phyloP scores from a whole-genome alignment of 2,888 invertebrate species.

The Podotricha telesiphe region DNA sequence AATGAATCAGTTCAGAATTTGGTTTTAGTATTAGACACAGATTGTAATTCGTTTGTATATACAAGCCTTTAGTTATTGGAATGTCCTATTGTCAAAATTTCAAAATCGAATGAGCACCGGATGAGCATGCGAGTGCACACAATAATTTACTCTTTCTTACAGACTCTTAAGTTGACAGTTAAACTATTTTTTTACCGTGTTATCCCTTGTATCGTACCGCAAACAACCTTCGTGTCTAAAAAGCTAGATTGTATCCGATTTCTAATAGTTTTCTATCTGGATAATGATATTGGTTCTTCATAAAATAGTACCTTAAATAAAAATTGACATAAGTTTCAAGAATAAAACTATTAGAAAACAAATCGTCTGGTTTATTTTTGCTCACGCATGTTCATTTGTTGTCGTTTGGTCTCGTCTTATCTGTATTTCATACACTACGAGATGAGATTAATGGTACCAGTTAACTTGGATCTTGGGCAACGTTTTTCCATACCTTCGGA shows the following conservation, averaged over 20 bases:
- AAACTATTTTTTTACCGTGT: slow-evolving; percentile 24
- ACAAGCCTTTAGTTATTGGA: slow-evolving; percentile 48
- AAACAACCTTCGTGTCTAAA: slow-evolving; percentile 21
- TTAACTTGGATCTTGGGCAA: slow-evolving; percentile 63
- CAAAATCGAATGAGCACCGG: slow-evolving; percentile 57
- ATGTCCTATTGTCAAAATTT: slow-evolving; percentile 44
- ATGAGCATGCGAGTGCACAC: slow-evolving; percentile 77
- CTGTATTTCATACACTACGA: slow-evolving; percentile 62
- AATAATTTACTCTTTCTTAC: slow-evolving; percentile 25
- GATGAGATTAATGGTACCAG: slow-evolving; percentile 53
- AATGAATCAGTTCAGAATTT: slow-evolving; percentile 33
- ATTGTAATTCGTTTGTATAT: slow-evolving; percentile 61
- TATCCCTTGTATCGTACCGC: slow-evolving; percentile 21
- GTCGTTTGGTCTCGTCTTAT: slow-evolving; percentile 64
- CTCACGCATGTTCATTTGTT: slow-evolving; percentile 79
- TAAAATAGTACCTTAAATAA: no score
- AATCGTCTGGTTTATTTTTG: slow-evolving; percentile 43
- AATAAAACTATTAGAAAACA: slow-evolving; percentile 25
- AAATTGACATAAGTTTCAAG: background rate
- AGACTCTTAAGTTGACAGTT: slow-evolving; percentile 15
- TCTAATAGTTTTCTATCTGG: slow-evolving; percentile 9
- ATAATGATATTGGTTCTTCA: background rate
- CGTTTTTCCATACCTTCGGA: slow-evolving; percentile 42
- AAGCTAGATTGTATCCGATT: slow-evolving; percentile 13
- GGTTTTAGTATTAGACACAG: slow-evolving; percentile 30